Conservation (phyloP, 2,113 vertebrate genomes). For the Casuarius casuarius region DNA sequence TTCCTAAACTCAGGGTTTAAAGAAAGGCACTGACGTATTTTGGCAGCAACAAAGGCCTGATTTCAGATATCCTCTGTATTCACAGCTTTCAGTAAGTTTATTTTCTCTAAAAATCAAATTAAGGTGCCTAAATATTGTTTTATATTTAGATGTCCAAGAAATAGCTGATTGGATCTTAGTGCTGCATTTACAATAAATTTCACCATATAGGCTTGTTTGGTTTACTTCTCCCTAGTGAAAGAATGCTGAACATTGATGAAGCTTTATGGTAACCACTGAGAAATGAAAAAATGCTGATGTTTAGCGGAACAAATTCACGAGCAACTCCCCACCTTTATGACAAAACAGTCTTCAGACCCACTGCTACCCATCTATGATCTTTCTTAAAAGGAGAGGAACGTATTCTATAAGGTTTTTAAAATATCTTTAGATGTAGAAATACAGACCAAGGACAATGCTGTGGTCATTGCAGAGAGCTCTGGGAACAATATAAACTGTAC, state of each 20-base stretch:
- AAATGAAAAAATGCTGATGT: background rate
- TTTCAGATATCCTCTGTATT: background rate
- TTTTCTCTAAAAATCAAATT: background rate
- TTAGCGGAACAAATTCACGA: background rate
- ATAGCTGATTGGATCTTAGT: background rate
- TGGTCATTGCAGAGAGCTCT: background rate
- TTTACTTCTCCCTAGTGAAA: background rate
- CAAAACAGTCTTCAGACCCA: background rate
- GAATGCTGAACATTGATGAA: background rate
- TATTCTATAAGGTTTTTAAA: background rate
- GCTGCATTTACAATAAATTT: background rate
- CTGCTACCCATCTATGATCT: background rate
- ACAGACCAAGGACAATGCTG: fast-evolving
- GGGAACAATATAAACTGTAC: background rate
- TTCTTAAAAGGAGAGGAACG: background rate
- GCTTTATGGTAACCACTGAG: too few species aligned
- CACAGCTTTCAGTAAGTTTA: background rate
- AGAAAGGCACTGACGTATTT: background rate
- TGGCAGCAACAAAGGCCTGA: background rate
- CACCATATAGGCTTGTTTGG: background rate
- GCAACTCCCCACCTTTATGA: background rate
- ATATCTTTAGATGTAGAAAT: background rate
- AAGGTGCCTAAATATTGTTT: background rate
- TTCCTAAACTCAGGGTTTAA: background rate
- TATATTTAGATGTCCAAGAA: background rate